A percentile compares a stretch with the other conserved stretches of the same genome.
Conservation (phyloP, 2,888 invertebrate species). For the Crossocerus cetratus region DNA sequence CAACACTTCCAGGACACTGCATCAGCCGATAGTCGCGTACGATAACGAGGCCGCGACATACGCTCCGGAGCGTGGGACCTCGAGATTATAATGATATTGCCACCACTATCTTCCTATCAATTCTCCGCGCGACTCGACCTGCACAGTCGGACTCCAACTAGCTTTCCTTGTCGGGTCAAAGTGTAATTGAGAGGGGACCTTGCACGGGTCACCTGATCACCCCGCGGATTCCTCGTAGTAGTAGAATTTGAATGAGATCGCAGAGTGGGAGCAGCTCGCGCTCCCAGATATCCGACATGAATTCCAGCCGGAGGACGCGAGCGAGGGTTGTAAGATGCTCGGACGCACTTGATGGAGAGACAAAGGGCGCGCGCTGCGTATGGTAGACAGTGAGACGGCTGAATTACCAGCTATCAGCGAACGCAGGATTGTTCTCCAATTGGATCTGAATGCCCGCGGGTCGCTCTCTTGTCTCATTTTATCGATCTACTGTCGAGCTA, state of each 20-base stretch:
- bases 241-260: neutral
- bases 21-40: conserved; percentile 35
- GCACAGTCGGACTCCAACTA: neutral
- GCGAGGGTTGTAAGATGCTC: no score
- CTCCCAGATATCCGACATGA: neutral
- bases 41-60: conserved; percentile 51
- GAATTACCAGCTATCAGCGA: neutral
- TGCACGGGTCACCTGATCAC: neutral
- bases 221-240: neutral
- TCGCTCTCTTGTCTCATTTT: conserved; percentile 59
- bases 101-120: neutral
- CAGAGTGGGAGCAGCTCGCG: neutral
- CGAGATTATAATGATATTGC: conserved; percentile 23
- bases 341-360: neutral
- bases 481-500: conserved; percentile 48
- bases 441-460: conserved; percentile 27
- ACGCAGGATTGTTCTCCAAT: conserved; percentile 25
- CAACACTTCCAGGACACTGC: conserved; percentile 56
- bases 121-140: neutral
- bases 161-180: neutral
- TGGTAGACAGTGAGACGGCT: neutral
- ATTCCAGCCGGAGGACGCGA: neutral
- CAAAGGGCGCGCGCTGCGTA: neutral
- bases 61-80: conserved; percentile 34
- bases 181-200: no score